Base-by-base conservation (phyloP, 2,113 vertebrate genomes). In the Lepisosteus osseus region DNA sequence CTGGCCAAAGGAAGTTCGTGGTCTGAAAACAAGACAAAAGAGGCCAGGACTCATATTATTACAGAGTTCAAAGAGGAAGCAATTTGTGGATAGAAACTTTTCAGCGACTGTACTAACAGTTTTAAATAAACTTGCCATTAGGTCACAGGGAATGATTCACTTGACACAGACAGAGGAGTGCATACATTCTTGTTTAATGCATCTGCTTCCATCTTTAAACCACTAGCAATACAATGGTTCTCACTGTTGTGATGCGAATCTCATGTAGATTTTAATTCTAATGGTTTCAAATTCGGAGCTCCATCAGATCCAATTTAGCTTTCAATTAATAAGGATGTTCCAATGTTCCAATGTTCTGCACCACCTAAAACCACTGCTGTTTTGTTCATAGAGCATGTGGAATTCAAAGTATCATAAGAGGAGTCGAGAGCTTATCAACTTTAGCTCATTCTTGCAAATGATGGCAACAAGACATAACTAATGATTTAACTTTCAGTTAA, bases 11-110 rank as follows among this genome's bases (percentile, higher is more conserved):
- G 74, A 76, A 73, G 74, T 54, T 40, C 61, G 69, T 56, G 71
- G 69, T 70, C 56, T 64, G 72, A 77, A 54, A 77, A 77, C 76
- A 61, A 59, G 42, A 69, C 59, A 59, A 59, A 29, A 51, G 43
- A n/a, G 54, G 43, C 57, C 42, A 69, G n/a, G 43, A 9, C 61
- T 67, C 54, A 41, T 63, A 66, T 75, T 75, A 75, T 75, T 71
- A 71, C 74, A 75, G 74, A 69, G 69, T 67, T 69, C 69, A 55
- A 65, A 67, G 47, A 67, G 74, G 74, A 71, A 71, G 74, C 65
- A 68, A 75, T 75, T 75, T 75, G 74, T 63, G 65, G 41, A 41
- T 65, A 67, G 63, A 54, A 65, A 59, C 7, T 12, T 17, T 51
- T 65, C 68, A 13, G 65, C 11, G 65, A 67, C 72, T 61, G 40